Evolutionary conservation across 1,140 invertebrate species (phyloP).

Genomic region (Neodiprion lecontei): DNA sequence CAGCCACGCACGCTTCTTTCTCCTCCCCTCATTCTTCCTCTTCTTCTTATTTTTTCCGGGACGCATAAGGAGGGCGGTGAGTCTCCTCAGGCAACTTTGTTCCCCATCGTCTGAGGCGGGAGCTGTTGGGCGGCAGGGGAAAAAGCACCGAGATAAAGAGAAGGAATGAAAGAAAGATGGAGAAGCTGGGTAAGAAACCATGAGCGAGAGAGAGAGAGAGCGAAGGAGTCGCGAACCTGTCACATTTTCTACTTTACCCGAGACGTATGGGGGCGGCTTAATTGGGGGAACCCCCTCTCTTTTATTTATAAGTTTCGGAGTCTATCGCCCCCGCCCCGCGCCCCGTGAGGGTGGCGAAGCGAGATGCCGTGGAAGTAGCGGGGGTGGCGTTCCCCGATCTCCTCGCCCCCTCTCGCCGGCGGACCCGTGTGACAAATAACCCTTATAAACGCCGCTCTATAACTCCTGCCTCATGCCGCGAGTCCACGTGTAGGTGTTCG

Average conservation of each 20-base stretch:
- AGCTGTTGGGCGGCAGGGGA: constrained; percentile 7
- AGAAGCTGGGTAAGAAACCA: constrained; percentile 8
- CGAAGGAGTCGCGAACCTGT: constrained; percentile 38
- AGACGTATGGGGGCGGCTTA: constrained; percentile 57
- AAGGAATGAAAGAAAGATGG: constrained; percentile 19
- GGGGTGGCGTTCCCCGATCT: constrained; percentile 13
- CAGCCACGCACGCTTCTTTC: constrained; percentile 49
- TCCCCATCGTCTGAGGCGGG: constrained; percentile 10
- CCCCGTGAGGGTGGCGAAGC: constrained; percentile 11
- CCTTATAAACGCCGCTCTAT: constrained; percentile 56
- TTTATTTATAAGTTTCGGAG: constrained; percentile 60
- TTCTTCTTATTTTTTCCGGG: constrained; percentile 27
- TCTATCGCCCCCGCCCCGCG: constrained; percentile 39
- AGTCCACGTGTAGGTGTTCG: constrained; percentile 26
- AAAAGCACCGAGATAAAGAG: constrained; percentile 19
- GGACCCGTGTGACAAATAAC: constrained; percentile 57
- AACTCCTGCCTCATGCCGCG: constrained; percentile 41
- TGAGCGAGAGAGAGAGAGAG: constrained; percentile 16
- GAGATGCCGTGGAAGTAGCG: constrained; percentile 10
- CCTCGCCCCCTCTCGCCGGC: neutral
- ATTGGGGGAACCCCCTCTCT: constrained; percentile 48
- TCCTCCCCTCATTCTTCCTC: constrained; percentile 36
- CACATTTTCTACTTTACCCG: constrained; percentile 58
- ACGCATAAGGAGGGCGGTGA: constrained; percentile 4
- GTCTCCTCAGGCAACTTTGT: constrained; percentile 15